Conservation (phyloP, 2,113 vertebrate species). For the Vulpes vulpes region DNA sequence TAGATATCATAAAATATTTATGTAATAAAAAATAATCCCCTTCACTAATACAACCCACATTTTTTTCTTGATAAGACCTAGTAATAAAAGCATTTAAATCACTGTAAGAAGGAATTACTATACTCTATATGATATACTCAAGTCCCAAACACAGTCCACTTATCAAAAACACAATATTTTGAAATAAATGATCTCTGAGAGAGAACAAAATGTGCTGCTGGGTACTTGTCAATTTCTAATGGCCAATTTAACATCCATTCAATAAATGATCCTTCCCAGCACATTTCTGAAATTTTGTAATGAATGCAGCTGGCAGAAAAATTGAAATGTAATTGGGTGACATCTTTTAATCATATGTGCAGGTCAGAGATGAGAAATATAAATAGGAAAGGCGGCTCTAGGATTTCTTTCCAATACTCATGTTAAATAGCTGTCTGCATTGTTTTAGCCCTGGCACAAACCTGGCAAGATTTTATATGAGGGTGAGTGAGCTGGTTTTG, state of each 20-base stretch:
- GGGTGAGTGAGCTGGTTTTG: slow-evolving; percentile 12
- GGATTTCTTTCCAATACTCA: slow-evolving; percentile 1
- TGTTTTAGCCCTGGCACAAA: slow-evolving; percentile 42
- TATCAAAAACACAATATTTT: slow-evolving; percentile 55
- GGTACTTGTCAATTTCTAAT: slow-evolving; percentile 64
- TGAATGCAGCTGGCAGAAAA: slow-evolving; percentile 68
- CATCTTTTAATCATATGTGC: slow-evolving; percentile 73
- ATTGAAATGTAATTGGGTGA: slow-evolving; percentile 76
- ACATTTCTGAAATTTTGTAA: slow-evolving; percentile 64
- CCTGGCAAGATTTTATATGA: neutral
- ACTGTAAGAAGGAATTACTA: slow-evolving; percentile 50
- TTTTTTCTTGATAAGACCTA: slow-evolving; percentile 44
- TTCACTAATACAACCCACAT: slow-evolving; percentile 64
- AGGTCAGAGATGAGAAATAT: slow-evolving; percentile 20
- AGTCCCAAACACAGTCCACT: slow-evolving; percentile 13
- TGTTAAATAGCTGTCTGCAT: slow-evolving; percentile 36
- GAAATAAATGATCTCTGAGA: slow-evolving; percentile 59
- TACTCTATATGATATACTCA: neutral
- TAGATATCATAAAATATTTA: slow-evolving; percentile 83
- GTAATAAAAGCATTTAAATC: slow-evolving; percentile 67
- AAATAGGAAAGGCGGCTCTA: neutral
- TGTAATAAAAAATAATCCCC: slow-evolving; percentile 79
- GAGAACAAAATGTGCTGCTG: slow-evolving; percentile 53
- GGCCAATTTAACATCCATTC: slow-evolving; percentile 61
- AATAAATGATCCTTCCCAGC: slow-evolving; percentile 65